Evolutionary conservation across 2,888 invertebrate species (phyloP), one percentile per base, ranked within the genome.

Genomic region (Caenorhabditis sp.): DNA sequence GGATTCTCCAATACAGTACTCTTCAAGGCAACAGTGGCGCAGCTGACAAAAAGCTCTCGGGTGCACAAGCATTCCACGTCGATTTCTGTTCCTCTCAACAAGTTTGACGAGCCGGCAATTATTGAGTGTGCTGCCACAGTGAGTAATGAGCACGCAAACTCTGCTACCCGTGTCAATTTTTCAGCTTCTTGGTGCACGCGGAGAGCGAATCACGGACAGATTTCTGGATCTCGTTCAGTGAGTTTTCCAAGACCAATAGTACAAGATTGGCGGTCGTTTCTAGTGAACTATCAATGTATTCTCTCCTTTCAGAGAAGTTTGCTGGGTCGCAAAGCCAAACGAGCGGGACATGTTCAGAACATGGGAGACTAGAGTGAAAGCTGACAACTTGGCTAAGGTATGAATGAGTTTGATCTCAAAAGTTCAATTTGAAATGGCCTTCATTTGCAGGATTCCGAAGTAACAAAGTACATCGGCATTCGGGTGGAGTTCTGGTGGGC

Each of bases 401-500:
- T 10, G 2, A 38, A 10, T 5, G 2, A 38, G 12, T 10, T 38
- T 38, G 38, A 38, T 4, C 1, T 51, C 6, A 26, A n/a, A n/a
- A n/a, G n/a, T n/a, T n/a, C n/a, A n/a, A n/a, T n/a, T n/a, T n/a
- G n/a, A n/a, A n/a, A n/a, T n/a, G n/a, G n/a, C n/a, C n/a, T n/a
- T n/a, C n/a, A n/a, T n/a, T n/a, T n/a, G n/a, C 24, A 72, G 72
- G 35, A 72, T 14, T 12, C 19, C 1, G 31, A 19, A 44, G 4
- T 47, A 7, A 10, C 16, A 2, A 8, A 12, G 28, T 24, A 12
- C 1, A 8, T 72, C 0, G 72, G 72, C 10, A 31, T 59, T 26
- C 59, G 44, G 8, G 47, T 44, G 5, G 72, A 72, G n/a, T 22
- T 22, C 31, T 72, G 72, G 72, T 72, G 72, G 72, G 22, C 38